phyloP scores from a whole-genome alignment of 1,140 invertebrate species.

The Zaprionus inermis region DNA sequence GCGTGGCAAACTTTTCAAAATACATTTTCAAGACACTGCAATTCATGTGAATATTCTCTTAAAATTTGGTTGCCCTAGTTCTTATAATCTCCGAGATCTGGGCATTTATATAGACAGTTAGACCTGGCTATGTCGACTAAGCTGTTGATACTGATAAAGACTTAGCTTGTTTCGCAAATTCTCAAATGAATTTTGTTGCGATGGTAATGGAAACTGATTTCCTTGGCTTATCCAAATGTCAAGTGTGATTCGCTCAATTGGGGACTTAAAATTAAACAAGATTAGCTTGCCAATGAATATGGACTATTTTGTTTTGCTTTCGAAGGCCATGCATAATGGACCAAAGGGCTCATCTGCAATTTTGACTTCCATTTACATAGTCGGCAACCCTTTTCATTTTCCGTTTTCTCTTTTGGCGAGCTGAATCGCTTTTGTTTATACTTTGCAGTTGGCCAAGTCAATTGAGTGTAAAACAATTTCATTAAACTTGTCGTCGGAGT shows the following conservation, averaged over 20 bases:
- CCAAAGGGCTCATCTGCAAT: slow-evolving; percentile 35
- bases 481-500: slow-evolving; percentile 59
- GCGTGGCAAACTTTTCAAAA: too few relatives aligned
- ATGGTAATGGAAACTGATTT: not conserved
- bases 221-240: not conserved
- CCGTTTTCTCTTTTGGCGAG: slow-evolving; percentile 13
- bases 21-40: too few relatives aligned
- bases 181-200: not conserved
- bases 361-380: slow-evolving; percentile 57
- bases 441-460: slow-evolving; percentile 78
- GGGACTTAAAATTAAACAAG: slow-evolving; percentile 58
- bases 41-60: too few relatives aligned
- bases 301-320: slow-evolving; percentile 29
- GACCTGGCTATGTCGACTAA: too few relatives aligned
- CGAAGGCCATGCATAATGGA: slow-evolving; percentile 56
- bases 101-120: too few relatives aligned
- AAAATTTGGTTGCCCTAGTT: too few relatives aligned
- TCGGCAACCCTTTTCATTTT: slow-evolving; percentile 28
- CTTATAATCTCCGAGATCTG: too few relatives aligned
- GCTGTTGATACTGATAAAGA: too few relatives aligned
- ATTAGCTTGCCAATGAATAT: slow-evolving; percentile 55
- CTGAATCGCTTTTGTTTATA: slow-evolving; percentile 44
- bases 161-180: too few relatives aligned
- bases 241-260: slow-evolving; percentile 23
- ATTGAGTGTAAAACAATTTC: slow-evolving; percentile 84